These are phyloP conservation scores for Limnothrissa miodon DNA, from an alignment of 2,113 vertebrate genomes.

Conservation along the genomic window DNA sequence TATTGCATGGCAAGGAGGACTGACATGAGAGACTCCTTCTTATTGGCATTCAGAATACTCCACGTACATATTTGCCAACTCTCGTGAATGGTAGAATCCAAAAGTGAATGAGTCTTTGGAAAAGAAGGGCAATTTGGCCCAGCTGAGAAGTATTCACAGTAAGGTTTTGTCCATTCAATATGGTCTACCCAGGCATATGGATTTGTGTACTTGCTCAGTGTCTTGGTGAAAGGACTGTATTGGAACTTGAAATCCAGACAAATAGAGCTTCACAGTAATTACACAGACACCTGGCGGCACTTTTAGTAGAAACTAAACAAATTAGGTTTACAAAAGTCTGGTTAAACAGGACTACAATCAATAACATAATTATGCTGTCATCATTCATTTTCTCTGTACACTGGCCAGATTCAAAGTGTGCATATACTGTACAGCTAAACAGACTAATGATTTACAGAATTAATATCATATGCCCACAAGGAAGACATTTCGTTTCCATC, in stretches of 20 bases:
- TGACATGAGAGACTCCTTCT: slow-evolving; percentile 86
- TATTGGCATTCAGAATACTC: slow-evolving; percentile 95
- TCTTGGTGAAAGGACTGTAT: background rate
- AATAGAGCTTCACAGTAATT: background rate
- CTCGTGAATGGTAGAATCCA: slow-evolving; percentile 69
- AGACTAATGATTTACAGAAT: background rate
- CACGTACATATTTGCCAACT: slow-evolving; percentile 99
- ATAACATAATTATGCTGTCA: background rate
- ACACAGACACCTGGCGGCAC: background rate
- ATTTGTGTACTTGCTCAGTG: background rate
- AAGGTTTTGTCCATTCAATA: slow-evolving; percentile 7
- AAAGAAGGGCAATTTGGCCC: slow-evolving; percentile 70
- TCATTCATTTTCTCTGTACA: background rate
- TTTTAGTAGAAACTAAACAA: background rate
- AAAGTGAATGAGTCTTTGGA: slow-evolving; percentile 52
- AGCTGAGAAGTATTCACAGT: slow-evolving; percentile 68
- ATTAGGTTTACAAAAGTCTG: background rate
- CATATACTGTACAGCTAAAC: background rate
- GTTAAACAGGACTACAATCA: background rate
- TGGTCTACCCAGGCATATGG: background rate
- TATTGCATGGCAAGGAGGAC: slow-evolving; percentile 87
- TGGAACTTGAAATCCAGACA: background rate
- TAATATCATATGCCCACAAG: background rate
- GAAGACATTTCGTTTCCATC: background rate
- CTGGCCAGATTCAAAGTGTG: background rate